These are phyloP conservation scores for Heliangelus exortis DNA, from an alignment of 2,797 vertebrate species.

Conservation along the genomic window DNA sequence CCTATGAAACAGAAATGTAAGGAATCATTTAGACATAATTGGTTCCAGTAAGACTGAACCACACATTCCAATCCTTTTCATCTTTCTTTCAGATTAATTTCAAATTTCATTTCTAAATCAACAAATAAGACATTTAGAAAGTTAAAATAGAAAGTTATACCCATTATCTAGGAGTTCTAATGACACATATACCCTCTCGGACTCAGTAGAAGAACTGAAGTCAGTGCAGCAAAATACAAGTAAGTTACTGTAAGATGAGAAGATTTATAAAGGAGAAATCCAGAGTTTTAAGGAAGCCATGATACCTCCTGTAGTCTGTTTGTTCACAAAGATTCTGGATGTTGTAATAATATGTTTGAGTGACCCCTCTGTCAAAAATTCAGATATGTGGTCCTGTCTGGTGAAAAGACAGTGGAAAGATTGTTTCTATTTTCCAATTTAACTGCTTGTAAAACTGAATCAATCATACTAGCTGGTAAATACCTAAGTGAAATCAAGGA, in stretches of 20 bases:
- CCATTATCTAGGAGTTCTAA: neutral
- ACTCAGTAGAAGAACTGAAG: neutral
- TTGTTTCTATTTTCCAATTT: slow-evolving; percentile 57
- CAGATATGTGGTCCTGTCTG: neutral
- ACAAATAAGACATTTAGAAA: neutral
- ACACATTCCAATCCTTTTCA: neutral
- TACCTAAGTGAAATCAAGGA: slow-evolving; percentile 40
- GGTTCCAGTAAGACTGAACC: neutral
- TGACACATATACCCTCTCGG: neutral
- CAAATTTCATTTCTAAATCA: neutral
- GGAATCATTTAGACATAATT: neutral
- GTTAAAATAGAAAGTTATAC: neutral
- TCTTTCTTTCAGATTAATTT: neutral
- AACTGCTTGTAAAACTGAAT: slow-evolving; percentile 68
- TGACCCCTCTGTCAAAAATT: neutral
- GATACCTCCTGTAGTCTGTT: neutral
- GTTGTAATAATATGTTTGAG: neutral
- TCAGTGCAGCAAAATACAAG: neutral
- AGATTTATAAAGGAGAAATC: neutral
- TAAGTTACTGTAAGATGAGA: neutral
- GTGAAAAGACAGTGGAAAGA: slow-evolving; percentile 37
- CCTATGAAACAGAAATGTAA: neutral
- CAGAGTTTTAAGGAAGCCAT: neutral
- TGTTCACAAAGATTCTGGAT: slow-evolving; percentile 1
- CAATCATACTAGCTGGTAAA: slow-evolving; percentile 60